Base-by-base conservation (phyloP, 1,140 invertebrate species). In the Aphelinus certus region DNA sequence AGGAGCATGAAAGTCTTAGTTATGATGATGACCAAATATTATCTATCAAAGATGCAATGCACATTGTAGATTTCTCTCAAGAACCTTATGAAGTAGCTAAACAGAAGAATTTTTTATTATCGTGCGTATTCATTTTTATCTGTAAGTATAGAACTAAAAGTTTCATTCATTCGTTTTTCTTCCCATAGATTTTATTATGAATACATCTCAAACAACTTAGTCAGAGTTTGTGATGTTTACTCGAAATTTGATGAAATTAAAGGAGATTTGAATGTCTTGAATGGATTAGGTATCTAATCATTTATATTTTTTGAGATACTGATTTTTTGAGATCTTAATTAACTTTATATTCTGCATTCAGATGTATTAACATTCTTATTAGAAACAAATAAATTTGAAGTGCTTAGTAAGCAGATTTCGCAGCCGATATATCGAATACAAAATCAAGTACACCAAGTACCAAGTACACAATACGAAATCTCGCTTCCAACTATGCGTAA, bases 291-390 rank as follows among this genome's bases (percentile, higher is more conserved):
- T 75, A 75, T 42, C 0, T 62, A 72, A 58, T 26, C 3, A 43
- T 68, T 7, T 61, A 26, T 26, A 26, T 26, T 26, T 26, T 26
- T 26, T 26, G 26, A 26, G 26, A 26, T 26, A 0, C 26, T 26
- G 26, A 26, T 26, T 26, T 26, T 26, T 26, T 26, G 26, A 26
- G 26, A 26, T 26, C 26, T 26, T 26, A 26, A 26, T 26, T 26
- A 26, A 26, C 43, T 26, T 51, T 68, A 6, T 26, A 26, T 60
- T 62, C 71, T 60, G 68, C 63, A 71, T 70, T 43, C 67, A 79
- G 80, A 79, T 79, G 79, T 81, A 62, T 42, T 72, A 43, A 70
- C 71, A 7, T 80, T 81, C 71, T 73, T 83, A 60, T 61, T 80
- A 9, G 65, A 78, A 71, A 79, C 79, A 2, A 49, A 72, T 7